Evolutionary conservation across 2,888 invertebrate species (phyloP), one percentile per base, ranked within the genome.

Genomic region (Hirtodrosophila histrioides): DNA sequence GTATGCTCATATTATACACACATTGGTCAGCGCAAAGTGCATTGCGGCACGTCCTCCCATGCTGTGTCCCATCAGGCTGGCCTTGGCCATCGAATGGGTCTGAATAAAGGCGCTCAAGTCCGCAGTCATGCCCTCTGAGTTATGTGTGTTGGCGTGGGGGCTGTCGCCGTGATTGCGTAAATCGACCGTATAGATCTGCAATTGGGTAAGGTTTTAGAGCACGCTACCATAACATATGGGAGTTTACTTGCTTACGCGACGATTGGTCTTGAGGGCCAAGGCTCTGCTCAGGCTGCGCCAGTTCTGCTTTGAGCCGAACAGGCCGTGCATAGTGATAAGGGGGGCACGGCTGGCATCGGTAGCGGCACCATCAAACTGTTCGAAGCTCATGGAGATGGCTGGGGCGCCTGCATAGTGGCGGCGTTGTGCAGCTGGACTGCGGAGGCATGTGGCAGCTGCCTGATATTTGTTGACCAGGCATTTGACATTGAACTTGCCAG

Each of bases 101-200:
- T 94, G 93, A 65, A 96, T 91, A 39, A 97, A 92, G 40, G 93
- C 92, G 8, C 93, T 90, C 4, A 98, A 88, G 91, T 99, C 99
- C 54, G 92, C 93, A 0, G 95, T 94, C 93, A 98, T 94, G 39
- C 97, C 93, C 8, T 29, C 91, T 88, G 97, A 98, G 24, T 93
- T 94, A 92, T 97, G 96, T 0, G 94, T 93, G 0, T 93, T 78
- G 0, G 94, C 92, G 89, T 98, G 98, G 0, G 96, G 95, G 88
- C 98, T 98, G 70, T 97, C 97, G 0, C 99, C 99, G 92, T 99
- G 99, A 92, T 99, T 99, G 89, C 99, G 93, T 5, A 96, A 95
- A 92, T 99, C 99, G 33, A 98, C 93, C 5, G 95, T 60, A 35
- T 78, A 90, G n/a, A 91, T 74, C 89, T 91, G 57, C 0, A 69